Evolutionary conservation across 2,888 invertebrate genomes (phyloP).

Genomic region (Eledona agricola): DNA sequence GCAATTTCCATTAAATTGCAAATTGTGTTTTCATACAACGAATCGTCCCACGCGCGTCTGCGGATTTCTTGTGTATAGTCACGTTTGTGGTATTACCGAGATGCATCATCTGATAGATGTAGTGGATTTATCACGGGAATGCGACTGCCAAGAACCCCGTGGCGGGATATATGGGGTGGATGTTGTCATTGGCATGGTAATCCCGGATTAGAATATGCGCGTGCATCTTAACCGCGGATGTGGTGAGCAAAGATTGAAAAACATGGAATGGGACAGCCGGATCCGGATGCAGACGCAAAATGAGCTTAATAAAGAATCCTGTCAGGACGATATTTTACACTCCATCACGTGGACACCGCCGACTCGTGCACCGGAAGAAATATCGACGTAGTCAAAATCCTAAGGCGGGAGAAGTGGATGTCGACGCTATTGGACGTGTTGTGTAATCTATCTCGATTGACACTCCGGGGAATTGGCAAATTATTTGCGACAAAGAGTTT

Average conservation of each 20-base stretch:
- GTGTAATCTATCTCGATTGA: conserved; percentile 25
- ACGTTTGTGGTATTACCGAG: conserved; percentile 42
- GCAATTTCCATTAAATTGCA: too few relatives aligned
- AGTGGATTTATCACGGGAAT: conserved; percentile 46
- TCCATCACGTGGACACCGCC: conserved; percentile 49
- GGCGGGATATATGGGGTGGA: conserved; percentile 37
- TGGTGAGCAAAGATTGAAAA: conserved; percentile 20
- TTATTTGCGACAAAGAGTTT: conserved; percentile 29
- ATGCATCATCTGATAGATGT: conserved; percentile 44
- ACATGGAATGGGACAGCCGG: conserved; percentile 26
- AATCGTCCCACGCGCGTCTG: conserved; percentile 1
- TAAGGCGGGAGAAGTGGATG: conserved; percentile 4
- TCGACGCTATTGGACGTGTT: conserved; percentile 4
- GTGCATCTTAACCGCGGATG: too few relatives aligned
- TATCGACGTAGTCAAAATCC: conserved; percentile 12
- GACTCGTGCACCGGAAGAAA: conserved; percentile 3
- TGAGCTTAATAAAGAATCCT: conserved; percentile 55
- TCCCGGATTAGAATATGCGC: conserved; percentile 42
- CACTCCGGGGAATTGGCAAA: conserved; percentile 20
- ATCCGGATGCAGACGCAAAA: conserved; percentile 40
- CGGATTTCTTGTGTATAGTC: conserved; percentile 36
- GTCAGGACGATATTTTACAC: conserved; percentile 53
- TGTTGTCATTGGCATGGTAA: conserved; percentile 44
- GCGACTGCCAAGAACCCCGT: conserved; percentile 44
- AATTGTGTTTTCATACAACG: too few relatives aligned